Conservation (phyloP, 2,888 invertebrate species). For the Furcula furcula region DNA sequence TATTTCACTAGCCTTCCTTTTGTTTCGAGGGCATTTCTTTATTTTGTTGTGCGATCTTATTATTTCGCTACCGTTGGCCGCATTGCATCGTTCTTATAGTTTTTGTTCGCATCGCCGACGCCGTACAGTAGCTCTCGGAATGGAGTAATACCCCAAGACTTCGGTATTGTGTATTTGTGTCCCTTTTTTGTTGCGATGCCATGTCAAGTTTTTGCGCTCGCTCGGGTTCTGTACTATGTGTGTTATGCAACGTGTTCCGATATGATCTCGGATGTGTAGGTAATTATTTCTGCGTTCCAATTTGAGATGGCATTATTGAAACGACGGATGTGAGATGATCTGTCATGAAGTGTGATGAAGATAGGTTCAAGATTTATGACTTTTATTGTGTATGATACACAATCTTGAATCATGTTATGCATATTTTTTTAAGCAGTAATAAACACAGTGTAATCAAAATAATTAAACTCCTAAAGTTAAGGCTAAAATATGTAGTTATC, state of each 20-base stretch:
- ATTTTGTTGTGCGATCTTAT: slow-evolving; percentile 81
- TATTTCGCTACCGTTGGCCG: slow-evolving; percentile 80
- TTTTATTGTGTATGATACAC: too few relatives aligned
- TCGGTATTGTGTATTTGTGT: slow-evolving; percentile 74
- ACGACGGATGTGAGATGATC: slow-evolving; percentile 49
- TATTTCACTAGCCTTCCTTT: slow-evolving; percentile 77
- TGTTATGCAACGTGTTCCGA: slow-evolving; percentile 56
- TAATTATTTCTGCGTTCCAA: slow-evolving; percentile 48
- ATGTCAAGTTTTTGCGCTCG: slow-evolving; percentile 56
- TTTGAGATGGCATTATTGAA: slow-evolving; percentile 51
- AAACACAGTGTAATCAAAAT: too few relatives aligned
- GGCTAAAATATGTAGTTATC: too few relatives aligned
- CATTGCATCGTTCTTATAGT: slow-evolving; percentile 65
- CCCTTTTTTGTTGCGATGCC: slow-evolving; percentile 55
- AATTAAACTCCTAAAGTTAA: too few relatives aligned
- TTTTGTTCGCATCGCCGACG: slow-evolving; percentile 65
- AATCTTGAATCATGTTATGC: too few relatives aligned
- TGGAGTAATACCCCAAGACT: slow-evolving; percentile 75
- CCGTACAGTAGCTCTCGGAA: slow-evolving; percentile 61
- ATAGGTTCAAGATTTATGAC: too few relatives aligned
- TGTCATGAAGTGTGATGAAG: slow-evolving; percentile 19
- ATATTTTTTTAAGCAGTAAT: too few relatives aligned
- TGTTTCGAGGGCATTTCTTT: slow-evolving; percentile 76
- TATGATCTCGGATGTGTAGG: slow-evolving; percentile 46
- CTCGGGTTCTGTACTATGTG: slow-evolving; percentile 48